Conservation (phyloP, 2,888 invertebrate species). For the Pediacus dermestoides region DNA sequence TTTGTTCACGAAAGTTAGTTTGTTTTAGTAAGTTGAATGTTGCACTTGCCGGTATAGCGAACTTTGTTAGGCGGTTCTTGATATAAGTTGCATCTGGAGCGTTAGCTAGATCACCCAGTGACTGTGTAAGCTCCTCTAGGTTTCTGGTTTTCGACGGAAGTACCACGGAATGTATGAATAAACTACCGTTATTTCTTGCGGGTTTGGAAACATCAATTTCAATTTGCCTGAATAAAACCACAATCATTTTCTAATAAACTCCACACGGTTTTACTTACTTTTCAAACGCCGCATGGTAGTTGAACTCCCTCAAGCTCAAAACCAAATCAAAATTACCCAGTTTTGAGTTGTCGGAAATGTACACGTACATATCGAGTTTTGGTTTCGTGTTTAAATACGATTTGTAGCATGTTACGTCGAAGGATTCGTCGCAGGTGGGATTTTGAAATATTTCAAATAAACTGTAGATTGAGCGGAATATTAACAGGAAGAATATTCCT, state of each 20-base stretch:
- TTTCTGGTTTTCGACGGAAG: slow-evolving; percentile 57
- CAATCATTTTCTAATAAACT: slow-evolving; percentile 8
- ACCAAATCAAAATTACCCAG: slow-evolving; percentile 59
- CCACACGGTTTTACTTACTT: slow-evolving; percentile 46
- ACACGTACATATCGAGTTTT: slow-evolving; percentile 66
- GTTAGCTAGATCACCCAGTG: slow-evolving; percentile 59
- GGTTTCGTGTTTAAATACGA: slow-evolving; percentile 69
- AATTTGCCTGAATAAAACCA: slow-evolving; percentile 55
- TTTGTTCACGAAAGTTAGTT: slow-evolving; percentile 30
- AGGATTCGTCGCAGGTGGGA: slow-evolving; percentile 63
- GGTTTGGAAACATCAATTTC: slow-evolving; percentile 67
- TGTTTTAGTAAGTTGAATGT: slow-evolving; percentile 68
- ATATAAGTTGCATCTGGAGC: slow-evolving; percentile 61
- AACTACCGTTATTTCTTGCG: slow-evolving; percentile 79
- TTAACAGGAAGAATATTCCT: slow-evolving; percentile 64
- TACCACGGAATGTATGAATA: slow-evolving; percentile 73
- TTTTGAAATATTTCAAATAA: slow-evolving; percentile 69
- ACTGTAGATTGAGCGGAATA: slow-evolving; percentile 72
- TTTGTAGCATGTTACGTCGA: slow-evolving; percentile 61
- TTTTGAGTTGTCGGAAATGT: slow-evolving; percentile 60
- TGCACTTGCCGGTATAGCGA: slow-evolving; percentile 69
- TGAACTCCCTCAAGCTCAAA: slow-evolving; percentile 60
- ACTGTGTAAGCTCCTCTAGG: slow-evolving; percentile 49
- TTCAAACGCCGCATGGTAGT: slow-evolving; percentile 58
- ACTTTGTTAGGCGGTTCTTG: slow-evolving; percentile 67